Evolutionary conservation across 2,113 vertebrate genomes (phyloP).

Genomic region (Onychostruthus taczanowskii): DNA sequence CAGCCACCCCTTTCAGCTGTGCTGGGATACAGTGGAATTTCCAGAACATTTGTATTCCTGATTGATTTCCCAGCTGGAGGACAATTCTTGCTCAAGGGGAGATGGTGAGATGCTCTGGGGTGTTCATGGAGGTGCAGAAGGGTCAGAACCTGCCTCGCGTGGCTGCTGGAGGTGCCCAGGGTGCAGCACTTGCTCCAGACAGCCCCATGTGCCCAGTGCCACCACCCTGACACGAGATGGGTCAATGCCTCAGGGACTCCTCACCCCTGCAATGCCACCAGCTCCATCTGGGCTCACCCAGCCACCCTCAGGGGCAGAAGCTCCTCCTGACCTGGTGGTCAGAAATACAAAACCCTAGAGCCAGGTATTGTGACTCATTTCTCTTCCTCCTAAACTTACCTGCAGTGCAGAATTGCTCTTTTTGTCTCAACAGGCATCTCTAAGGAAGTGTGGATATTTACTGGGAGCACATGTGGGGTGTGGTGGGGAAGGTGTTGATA

Average conservation of each 20-base stretch:
- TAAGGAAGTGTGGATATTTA: not conserved
- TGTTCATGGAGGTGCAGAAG: not conserved
- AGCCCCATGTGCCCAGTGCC: not conserved
- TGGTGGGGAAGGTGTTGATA: not conserved
- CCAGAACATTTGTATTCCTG: not conserved
- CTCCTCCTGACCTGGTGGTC: not conserved
- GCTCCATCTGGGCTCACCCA: not conserved
- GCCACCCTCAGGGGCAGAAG: not conserved
- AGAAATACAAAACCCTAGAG: not conserved
- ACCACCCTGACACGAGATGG: fast-evolving
- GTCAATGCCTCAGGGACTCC: not conserved
- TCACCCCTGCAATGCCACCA: not conserved
- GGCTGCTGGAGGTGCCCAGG: not conserved
- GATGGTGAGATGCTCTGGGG: not conserved
- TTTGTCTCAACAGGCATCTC: not conserved
- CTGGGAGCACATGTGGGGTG: not conserved
- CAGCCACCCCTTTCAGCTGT: not conserved
- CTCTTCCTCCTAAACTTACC: not conserved
- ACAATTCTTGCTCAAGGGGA: not conserved
- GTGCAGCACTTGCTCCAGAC: not conserved
- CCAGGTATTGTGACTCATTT: not conserved
- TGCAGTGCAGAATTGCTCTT: not conserved
- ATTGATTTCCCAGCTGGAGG: not conserved
- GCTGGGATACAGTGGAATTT: not conserved
- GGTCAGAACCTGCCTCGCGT: not conserved